Evolutionary conservation across 2,888 invertebrate species (phyloP).

Genomic region (Tridacna crocea): DNA sequence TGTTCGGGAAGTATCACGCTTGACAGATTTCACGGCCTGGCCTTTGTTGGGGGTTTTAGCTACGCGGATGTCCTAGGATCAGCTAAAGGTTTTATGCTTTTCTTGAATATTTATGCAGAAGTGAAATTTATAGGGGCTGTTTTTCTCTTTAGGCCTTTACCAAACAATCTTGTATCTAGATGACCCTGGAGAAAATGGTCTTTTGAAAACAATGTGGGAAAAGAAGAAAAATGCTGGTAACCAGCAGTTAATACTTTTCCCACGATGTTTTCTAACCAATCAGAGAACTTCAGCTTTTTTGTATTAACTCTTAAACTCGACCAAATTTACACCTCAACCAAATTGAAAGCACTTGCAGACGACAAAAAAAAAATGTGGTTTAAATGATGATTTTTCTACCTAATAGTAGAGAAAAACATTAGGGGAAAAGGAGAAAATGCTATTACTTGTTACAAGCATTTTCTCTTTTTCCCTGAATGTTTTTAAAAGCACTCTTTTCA

Average conservation of each 20-base stretch:
- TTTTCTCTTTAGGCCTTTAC: no score
- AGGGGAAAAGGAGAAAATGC: no score
- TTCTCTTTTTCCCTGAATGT: no score
- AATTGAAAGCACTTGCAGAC: no score
- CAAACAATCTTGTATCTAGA: no score
- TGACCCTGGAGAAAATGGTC: background rate
- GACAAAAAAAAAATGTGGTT: no score
- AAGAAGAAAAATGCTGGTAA: background rate
- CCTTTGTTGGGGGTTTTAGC: constrained; percentile 99
- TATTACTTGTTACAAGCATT: no score
- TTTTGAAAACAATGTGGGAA: constrained; percentile 6
- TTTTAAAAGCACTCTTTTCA: no score
- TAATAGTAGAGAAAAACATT: no score
- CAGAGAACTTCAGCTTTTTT: background rate
- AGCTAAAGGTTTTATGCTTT: constrained; percentile 88
- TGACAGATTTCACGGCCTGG: constrained; percentile 93
- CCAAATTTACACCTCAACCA: no score
- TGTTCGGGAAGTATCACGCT: constrained; percentile 89
- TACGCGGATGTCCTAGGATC: constrained; percentile 99
- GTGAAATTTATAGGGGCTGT: background rate
- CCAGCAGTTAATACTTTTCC: background rate
- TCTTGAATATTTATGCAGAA: background rate
- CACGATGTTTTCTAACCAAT: background rate
- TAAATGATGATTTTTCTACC: no score
- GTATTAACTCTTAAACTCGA: background rate